Base-by-base conservation (phyloP, 2,113 vertebrate genomes). In the Haemorhous mexicanus region DNA sequence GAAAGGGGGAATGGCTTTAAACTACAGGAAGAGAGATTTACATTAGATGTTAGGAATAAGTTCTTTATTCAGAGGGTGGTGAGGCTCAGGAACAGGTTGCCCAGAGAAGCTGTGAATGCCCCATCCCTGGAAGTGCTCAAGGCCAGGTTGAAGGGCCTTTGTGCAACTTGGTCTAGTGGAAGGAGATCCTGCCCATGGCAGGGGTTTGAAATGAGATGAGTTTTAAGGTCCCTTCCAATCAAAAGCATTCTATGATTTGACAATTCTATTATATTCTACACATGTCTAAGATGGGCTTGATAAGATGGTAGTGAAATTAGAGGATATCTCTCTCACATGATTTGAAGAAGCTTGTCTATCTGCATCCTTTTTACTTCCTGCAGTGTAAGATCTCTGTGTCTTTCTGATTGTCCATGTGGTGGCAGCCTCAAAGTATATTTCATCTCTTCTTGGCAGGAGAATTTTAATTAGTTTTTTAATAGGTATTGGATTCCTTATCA, bases 401-500 rank as follows among this genome's bases (percentile, higher is more conserved):
- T 77, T 95, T 90, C 64, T 90, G 35, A 55, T 16, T 61, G 52
- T 68, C 83, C 68, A 72, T 86, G 28, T 63, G 76, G 64, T 91
- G 85, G 68, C 79, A 92, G 43, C 81, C 59, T 88, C 85, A 95
- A 94, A 78, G 52, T 93, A 41, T 67, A 59, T 81, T 94, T 94
- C 22, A 19, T 67, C 43, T 88, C 55, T 30, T 41, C 27, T 70
- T 91, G 16, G 15, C 15, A 86, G 41, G 37, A 89, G 87, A 35
- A 73, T 50, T 79, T 73, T 55, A 88, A 70, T 84, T 86, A 9
- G 13, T 69, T 67, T 58, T 68, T 73, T 50, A 84, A 80, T 80
- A 55, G 50, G 24, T 7, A n/a, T 77, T 92, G 81, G 19, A 17
- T 59, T 82, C n/a, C 18, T 55, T 77, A 33, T 41, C 17, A 83